Conservation (phyloP, 2,888 invertebrate species). For the Pilophorus perplexus region DNA sequence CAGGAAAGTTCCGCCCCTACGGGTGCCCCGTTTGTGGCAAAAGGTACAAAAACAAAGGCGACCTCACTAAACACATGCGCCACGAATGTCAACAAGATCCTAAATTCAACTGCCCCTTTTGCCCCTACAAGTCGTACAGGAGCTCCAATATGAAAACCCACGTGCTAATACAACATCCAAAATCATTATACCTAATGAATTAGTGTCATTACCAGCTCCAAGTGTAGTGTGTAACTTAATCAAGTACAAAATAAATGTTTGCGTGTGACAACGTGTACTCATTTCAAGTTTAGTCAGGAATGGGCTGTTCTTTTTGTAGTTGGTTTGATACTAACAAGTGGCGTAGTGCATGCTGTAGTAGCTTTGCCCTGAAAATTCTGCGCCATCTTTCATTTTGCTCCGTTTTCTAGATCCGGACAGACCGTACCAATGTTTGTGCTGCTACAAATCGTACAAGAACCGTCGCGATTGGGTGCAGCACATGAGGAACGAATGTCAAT, state of each 20-base stretch:
- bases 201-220: too few relatives aligned
- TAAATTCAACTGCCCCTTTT: slow-evolving; percentile 8
- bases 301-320: too few relatives aligned
- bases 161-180: too few relatives aligned
- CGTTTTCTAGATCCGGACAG: not conserved
- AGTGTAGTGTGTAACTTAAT: too few relatives aligned
- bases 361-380: too few relatives aligned
- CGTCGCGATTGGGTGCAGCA: not conserved
- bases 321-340: too few relatives aligned
- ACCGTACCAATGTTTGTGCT: not conserved
- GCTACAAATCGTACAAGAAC: not conserved
- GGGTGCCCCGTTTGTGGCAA: not conserved
- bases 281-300: too few relatives aligned
- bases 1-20: not conserved
- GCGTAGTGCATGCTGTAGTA: too few relatives aligned
- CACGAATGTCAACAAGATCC: slow-evolving; percentile 20
- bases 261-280: too few relatives aligned
- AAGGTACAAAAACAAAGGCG: slow-evolving; percentile 17
- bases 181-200: too few relatives aligned
- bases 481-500: not conserved
- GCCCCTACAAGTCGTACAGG: slow-evolving; percentile 6
- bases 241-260: too few relatives aligned
- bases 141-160: slow-evolving; percentile 17
- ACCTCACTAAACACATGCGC: slow-evolving; percentile 16
- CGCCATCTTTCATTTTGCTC: too few relatives aligned